Evolutionary conservation across 2,888 invertebrate genomes (phyloP).

Genomic region (Beris morrisii): DNA sequence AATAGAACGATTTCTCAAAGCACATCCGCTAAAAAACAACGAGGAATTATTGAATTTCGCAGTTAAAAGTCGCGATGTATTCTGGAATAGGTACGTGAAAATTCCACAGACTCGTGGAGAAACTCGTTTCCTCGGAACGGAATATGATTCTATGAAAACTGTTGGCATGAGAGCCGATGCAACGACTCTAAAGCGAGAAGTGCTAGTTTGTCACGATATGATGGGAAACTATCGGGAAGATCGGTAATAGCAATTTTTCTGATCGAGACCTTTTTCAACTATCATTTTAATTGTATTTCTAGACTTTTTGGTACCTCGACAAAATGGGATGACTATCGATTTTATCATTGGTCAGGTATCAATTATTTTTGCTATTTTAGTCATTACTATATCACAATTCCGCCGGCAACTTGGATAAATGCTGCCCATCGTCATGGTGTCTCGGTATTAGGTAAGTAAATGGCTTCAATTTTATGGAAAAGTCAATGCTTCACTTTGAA

Average conservation of each 20-base stretch:
- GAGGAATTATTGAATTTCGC: conserved; percentile 47
- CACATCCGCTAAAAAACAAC: conserved; percentile 48
- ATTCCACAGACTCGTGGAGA: conserved; percentile 46
- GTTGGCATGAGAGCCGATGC: conserved; percentile 41
- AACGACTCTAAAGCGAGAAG: conserved; percentile 60
- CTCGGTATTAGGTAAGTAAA: conserved; percentile 71
- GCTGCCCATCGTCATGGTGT: conserved; percentile 90
- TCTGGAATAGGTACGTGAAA: conserved; percentile 49
- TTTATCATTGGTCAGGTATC: conserved; percentile 89
- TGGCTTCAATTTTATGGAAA: conserved; percentile 2
- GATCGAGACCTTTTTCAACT: neutral
- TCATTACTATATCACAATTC: conserved; percentile 92
- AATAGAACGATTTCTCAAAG: conserved; percentile 41
- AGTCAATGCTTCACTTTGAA: conserved; percentile 30
- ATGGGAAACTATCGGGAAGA: conserved; percentile 92
- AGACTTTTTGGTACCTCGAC: conserved; percentile 73
- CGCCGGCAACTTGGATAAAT: conserved; percentile 91
- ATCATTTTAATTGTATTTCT: conserved; percentile 44
- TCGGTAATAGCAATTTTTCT: conserved; percentile 59
- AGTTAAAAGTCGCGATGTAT: conserved; percentile 47
- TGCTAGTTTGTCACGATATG: conserved; percentile 94
- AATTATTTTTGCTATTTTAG: conserved; percentile 97
- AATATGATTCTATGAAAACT: conserved; percentile 41
- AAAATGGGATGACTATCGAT: conserved; percentile 75
- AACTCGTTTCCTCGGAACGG: conserved; percentile 8